Evolutionary conservation across 2,113 vertebrate species (phyloP).

Genomic region (Brachionichthys hirsutus): DNA sequence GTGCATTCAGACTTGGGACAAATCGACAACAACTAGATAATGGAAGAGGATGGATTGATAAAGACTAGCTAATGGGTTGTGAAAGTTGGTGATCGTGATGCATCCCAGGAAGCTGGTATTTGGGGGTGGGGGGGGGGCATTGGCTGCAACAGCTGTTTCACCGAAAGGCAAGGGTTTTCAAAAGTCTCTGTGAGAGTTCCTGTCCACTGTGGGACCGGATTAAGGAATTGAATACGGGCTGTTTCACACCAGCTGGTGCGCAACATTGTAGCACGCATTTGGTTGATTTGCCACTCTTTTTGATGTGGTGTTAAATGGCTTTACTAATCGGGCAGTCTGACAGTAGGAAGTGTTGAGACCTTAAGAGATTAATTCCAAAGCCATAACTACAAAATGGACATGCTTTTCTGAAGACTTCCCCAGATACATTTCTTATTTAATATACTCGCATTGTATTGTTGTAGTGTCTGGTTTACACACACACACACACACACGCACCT

Average conservation of each 20-base stretch:
- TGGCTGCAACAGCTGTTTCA: conserved; percentile 49
- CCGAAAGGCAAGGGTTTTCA: conserved; percentile 23
- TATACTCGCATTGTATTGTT: not conserved
- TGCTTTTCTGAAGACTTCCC: conserved; percentile 41
- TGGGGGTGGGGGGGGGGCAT: conserved; percentile 20
- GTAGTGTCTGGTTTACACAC: not conserved
- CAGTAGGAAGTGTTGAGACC: conserved; percentile 67
- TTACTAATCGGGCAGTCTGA: conserved; percentile 54
- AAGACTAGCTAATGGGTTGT: conserved; percentile 51
- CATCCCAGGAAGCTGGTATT: conserved; percentile 41
- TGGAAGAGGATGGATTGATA: conserved; percentile 53
- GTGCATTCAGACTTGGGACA: conserved; percentile 47
- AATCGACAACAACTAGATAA: conserved; percentile 37
- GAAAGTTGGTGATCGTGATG: conserved; percentile 58
- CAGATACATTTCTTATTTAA: conserved; percentile 41
- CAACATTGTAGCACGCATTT: conserved; percentile 19
- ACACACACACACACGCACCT: no score
- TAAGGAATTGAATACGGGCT: conserved; percentile 46
- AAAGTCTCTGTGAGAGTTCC: conserved; percentile 47
- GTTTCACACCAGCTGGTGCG: conserved; percentile 62
- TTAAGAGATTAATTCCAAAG: conserved; percentile 51
- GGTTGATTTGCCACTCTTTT: conserved; percentile 34
- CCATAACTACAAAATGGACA: conserved; percentile 34
- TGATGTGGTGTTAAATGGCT: conserved; percentile 70
- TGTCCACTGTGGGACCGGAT: conserved; percentile 47